phyloP scores from a whole-genome alignment of 1,140 invertebrate genomes.

The Eufriesea mexicana region DNA sequence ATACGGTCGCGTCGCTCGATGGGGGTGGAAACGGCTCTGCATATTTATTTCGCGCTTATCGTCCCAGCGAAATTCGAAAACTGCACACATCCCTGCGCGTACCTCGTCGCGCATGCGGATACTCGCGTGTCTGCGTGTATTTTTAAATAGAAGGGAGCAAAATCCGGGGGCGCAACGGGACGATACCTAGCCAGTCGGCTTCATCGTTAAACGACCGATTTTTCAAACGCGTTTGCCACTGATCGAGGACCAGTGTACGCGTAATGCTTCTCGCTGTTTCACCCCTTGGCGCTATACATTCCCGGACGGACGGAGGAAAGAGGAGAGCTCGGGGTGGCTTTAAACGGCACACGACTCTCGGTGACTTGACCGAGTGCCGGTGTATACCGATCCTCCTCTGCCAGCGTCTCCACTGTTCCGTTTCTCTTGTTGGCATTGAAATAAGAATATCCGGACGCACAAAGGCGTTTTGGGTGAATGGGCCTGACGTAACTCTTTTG shows the following conservation, averaged over 20 bases:
- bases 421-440: conserved; percentile 50
- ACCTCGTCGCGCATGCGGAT: neutral
- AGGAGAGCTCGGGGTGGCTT: conserved; percentile 43
- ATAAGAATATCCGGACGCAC: conserved; percentile 61
- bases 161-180: neutral
- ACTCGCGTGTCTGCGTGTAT: neutral
- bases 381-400: conserved; percentile 25
- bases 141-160: neutral
- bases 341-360: conserved; percentile 42
- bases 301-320: conserved; percentile 25
- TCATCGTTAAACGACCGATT: neutral
- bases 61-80: conserved; percentile 9
- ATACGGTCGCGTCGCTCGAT: neutral
- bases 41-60: conserved; percentile 19
- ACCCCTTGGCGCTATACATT: neutral
- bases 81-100: too few species aligned
- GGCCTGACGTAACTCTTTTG: conserved; percentile 67
- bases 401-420: conserved; percentile 27
- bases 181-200: neutral
- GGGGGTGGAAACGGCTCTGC: neutral
- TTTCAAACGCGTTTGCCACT: neutral
- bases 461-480: conserved; percentile 61
- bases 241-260: neutral
- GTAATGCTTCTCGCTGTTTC: neutral
- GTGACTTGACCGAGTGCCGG: conserved; percentile 59